Base-by-base conservation (phyloP, 2,888 invertebrate genomes). In the Alitta virens region DNA sequence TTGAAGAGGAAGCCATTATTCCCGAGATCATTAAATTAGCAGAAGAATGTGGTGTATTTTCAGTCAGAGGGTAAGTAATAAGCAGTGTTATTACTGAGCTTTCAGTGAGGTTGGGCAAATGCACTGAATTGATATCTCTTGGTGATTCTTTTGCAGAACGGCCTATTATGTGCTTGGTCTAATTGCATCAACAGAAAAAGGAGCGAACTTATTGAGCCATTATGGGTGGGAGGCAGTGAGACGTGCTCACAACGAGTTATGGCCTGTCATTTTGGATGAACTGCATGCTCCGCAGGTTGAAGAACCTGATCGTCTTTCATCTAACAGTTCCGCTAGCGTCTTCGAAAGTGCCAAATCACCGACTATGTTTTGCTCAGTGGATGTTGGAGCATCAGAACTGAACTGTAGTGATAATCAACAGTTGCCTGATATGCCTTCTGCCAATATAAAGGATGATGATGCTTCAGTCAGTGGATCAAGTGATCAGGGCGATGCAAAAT, bases 151-250 rank as follows among this genome's bases (percentile, higher is more conserved):
- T 70, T 72, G 27, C 71, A 82, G 93, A 1, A 93, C 94, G 0
- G 91, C 94, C 0, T 91, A 93, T 82, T 93, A 92, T 78, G 89
- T 90, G 5, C 85, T 94, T n/a, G 91, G 93, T 26, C 85, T 96
- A 38, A 86, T 96, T 53, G 91, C 91, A 0, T 90, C 90, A 63
- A 94, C 93, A 0, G 87, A 87, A 68, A 87, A 88, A 62, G 96
- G 96, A 2, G 92, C 92, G 1, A 90, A 92, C 77, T 82, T 88
- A 57, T 85, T 96, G 2, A 85, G 87, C 52, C 88, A 90, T 79
- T 83, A 88, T 72, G 89, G 90, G 86, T 84, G 80, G 80, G 78
- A 80, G 62, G 88, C 90, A 73, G 89, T 91, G 3, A 85, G 90
- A 60, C 91, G 91, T 72, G 43, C 40, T 26, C 53, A 53, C 9